These are phyloP conservation scores for Sapayoa aenigma DNA, from an alignment of 2,113 vertebrate species.

Conservation along the genomic window DNA sequence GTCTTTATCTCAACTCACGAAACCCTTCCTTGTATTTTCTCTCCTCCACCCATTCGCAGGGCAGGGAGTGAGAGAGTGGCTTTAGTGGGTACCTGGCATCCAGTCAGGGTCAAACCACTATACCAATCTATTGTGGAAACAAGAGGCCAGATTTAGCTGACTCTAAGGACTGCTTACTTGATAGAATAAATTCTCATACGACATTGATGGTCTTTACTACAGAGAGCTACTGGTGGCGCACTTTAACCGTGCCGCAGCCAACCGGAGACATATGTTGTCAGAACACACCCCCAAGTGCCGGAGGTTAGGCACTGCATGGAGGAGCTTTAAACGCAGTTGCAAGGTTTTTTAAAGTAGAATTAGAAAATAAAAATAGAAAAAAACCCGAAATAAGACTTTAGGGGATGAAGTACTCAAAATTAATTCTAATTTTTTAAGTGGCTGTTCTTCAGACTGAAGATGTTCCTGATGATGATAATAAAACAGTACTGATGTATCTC, in stretches of 20 bases:
- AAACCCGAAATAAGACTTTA: not conserved
- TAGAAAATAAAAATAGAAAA: not conserved
- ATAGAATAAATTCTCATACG: not conserved
- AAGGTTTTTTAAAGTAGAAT: not conserved
- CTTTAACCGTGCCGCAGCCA: accelerated
- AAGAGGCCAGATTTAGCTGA: not conserved
- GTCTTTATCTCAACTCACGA: too few relatives aligned
- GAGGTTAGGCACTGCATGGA: not conserved
- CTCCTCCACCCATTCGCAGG: too few relatives aligned
- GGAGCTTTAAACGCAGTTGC: not conserved
- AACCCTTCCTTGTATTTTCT: too few relatives aligned
- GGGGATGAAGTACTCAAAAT: not conserved
- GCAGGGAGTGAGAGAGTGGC: too few relatives aligned
- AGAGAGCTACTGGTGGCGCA: not conserved
- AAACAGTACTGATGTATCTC: not conserved
- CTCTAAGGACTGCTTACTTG: not conserved
- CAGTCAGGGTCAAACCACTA: too few relatives aligned
- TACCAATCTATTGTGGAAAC: not conserved
- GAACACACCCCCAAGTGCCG: not conserved
- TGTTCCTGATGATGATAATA: not conserved
- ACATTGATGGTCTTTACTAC: not conserved
- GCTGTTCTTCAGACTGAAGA: not conserved
- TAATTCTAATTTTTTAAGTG: not conserved
- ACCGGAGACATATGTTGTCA: not conserved
- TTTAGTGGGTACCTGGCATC: too few relatives aligned